These are phyloP conservation scores for Aleiodes alternator DNA, from an alignment of 2,888 invertebrate genomes.

Conservation along the genomic window DNA sequence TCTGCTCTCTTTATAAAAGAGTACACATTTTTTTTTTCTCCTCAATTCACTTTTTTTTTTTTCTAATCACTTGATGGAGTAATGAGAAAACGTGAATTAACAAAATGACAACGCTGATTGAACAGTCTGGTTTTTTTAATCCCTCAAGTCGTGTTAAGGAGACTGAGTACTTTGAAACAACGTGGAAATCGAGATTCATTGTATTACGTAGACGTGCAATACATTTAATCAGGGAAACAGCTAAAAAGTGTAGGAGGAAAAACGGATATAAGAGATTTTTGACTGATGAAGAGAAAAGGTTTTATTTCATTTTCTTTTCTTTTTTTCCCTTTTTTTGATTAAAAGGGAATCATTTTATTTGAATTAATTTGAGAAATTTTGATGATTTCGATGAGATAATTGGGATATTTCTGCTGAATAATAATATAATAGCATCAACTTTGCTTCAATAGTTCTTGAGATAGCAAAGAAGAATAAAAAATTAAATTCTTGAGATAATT, in stretches of 20 bases:
- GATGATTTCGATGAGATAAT: no score
- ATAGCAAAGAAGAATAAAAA: no score
- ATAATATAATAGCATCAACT: no score
- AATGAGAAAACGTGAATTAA: background rate
- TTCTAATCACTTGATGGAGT: no score
- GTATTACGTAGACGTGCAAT: conserved; percentile 64
- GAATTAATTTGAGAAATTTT: background rate
- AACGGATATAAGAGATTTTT: conserved; percentile 81
- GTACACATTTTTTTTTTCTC: no score
- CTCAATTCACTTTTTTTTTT: no score
- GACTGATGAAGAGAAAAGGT: conserved; percentile 85
- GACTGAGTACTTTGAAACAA: conserved; percentile 67
- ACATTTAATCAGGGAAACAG: conserved; percentile 59
- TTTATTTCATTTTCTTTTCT: conserved; percentile 51
- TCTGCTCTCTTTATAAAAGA: no score
- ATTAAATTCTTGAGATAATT: no score
- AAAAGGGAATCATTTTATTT: no score
- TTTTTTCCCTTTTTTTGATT: no score
- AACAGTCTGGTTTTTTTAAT: conserved; percentile 25
- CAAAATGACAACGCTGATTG: conserved; percentile 4
- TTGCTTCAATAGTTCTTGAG: no score
- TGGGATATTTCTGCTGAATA: no score
- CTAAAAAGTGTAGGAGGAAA: conserved; percentile 73
- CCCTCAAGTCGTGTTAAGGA: conserved; percentile 59
- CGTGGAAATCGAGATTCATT: conserved; percentile 69